A percentile compares a stretch with the other conserved stretches of the same genome.
Evolutionary conservation across 2,888 invertebrate species (phyloP).

Genomic region (Tribolium freemani): DNA sequence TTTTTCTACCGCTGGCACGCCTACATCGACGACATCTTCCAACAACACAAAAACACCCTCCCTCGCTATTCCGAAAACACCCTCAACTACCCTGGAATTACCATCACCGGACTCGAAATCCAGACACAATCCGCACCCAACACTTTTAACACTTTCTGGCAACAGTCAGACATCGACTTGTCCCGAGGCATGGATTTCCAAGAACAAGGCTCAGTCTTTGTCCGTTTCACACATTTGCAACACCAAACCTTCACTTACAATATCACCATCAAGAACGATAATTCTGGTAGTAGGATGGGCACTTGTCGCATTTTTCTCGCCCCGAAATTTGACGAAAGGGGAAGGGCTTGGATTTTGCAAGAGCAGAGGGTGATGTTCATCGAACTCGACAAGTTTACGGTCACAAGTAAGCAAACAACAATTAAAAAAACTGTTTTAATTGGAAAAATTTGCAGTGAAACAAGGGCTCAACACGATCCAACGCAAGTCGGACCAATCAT

Average conservation of each 20-base stretch:
- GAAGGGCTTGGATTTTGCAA: slow-evolving; percentile 73
- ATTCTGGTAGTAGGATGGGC: slow-evolving; percentile 68
- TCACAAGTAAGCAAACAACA: slow-evolving; percentile 72
- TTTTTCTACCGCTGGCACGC: slow-evolving; percentile 90
- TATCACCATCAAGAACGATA: slow-evolving; percentile 62
- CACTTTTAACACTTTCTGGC: slow-evolving; percentile 81
- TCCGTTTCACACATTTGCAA: slow-evolving; percentile 82
- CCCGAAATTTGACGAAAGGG: slow-evolving; percentile 77
- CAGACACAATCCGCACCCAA: slow-evolving; percentile 71
- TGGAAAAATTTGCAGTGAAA: slow-evolving; percentile 69
- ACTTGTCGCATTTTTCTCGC: slow-evolving; percentile 81
- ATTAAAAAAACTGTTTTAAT: slow-evolving; percentile 49
- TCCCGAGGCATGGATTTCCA: slow-evolving; percentile 87
- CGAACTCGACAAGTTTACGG: slow-evolving; percentile 81
- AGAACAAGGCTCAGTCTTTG: slow-evolving; percentile 81
- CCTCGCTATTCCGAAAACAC: slow-evolving; percentile 74
- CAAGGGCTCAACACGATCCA: slow-evolving; percentile 78
- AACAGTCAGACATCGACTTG: slow-evolving; percentile 83
- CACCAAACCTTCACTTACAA: slow-evolving; percentile 79
- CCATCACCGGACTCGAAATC: slow-evolving; percentile 73
- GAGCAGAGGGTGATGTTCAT: slow-evolving; percentile 78
- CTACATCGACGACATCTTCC: slow-evolving; percentile 83
- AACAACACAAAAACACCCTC: slow-evolving; percentile 79
- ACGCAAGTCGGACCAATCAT: slow-evolving; percentile 78
- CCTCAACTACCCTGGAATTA: slow-evolving; percentile 76